These are phyloP conservation scores for Tupaia tana DNA, from an alignment of 2,113 vertebrate genomes.

Conservation along the genomic window DNA sequence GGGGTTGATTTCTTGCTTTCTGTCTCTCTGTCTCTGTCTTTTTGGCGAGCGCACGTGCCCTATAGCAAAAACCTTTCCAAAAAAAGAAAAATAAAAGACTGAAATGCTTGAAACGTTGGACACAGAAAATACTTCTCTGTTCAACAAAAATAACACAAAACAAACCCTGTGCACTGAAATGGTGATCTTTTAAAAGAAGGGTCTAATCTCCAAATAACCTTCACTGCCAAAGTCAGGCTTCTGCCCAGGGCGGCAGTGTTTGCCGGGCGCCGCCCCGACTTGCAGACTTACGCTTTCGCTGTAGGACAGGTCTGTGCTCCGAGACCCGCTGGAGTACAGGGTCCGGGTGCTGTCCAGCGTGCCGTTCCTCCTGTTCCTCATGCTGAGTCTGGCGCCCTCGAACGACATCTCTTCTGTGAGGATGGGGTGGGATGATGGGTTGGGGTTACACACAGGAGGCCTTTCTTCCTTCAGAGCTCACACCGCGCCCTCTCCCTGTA, in stretches of 20 bases:
- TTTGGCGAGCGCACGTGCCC: too few species aligned
- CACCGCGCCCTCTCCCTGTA: accelerated
- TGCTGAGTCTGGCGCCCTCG: constrained; percentile 67
- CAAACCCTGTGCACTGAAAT: not conserved
- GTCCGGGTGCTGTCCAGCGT: constrained; percentile 79
- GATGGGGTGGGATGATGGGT: not conserved
- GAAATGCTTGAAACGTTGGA: too few species aligned
- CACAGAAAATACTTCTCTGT: too few species aligned
- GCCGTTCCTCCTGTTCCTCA: constrained; percentile 77
- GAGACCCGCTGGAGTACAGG: constrained; percentile 82
- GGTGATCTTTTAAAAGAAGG: not conserved
- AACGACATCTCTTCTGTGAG: constrained; percentile 67
- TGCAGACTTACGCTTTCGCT: constrained; percentile 79
- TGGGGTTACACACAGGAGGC: not conserved
- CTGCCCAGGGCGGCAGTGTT: not conserved
- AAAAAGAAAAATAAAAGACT: too few species aligned
- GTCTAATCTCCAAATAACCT: not conserved
- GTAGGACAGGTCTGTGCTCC: constrained; percentile 82
- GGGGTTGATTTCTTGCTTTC: too few species aligned
- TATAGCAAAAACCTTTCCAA: too few species aligned
- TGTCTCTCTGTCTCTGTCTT: too few species aligned
- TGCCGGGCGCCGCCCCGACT: too few species aligned
- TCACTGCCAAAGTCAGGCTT: accelerated
- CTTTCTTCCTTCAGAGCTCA: accelerated
- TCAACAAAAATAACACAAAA: not conserved